Evolutionary conservation across 2,888 invertebrate species (phyloP).

Genomic region (Caenorhabditis becei): DNA sequence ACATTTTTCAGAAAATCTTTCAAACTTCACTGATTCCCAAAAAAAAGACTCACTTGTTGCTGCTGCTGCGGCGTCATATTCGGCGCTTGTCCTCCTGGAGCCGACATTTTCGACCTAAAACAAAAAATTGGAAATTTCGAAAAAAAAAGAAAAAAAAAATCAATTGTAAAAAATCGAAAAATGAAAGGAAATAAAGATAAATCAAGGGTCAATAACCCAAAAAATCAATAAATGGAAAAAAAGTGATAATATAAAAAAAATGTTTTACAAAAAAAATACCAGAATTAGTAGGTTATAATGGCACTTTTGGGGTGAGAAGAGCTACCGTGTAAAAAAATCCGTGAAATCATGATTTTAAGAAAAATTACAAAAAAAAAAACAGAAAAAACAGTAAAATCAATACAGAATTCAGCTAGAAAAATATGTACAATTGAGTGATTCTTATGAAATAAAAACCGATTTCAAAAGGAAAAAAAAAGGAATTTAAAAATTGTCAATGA

Average conservation of each 20-base stretch:
- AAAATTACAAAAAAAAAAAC: too few relatives aligned
- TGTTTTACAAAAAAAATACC: not conserved
- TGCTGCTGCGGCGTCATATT: constrained; percentile 39
- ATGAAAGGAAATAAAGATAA: not conserved
- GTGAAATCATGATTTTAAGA: too few relatives aligned
- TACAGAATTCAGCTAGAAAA: not conserved
- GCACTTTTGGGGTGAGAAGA: not conserved
- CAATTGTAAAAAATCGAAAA: too few relatives aligned
- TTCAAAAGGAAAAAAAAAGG: too few relatives aligned
- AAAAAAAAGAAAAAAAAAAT: too few relatives aligned
- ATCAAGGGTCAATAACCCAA: constrained; percentile 4
- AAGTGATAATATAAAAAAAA: not conserved
- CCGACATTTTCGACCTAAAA: constrained; percentile 30
- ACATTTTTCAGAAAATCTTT: too few relatives aligned
- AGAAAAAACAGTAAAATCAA: not conserved
- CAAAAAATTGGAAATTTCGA: too few relatives aligned
- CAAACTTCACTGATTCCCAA: too few relatives aligned
- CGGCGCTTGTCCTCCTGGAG: constrained; percentile 34
- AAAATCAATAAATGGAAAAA: not conserved
- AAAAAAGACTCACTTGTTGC: constrained; percentile 2
- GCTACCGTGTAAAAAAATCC: too few relatives aligned
- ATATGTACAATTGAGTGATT: constrained; percentile 10
- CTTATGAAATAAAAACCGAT: too few relatives aligned
- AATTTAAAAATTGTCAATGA: constrained; percentile 11
- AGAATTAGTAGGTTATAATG: not conserved